phyloP scores from a whole-genome alignment of 2,113 vertebrate species.

The Chloroceryle aenea region DNA sequence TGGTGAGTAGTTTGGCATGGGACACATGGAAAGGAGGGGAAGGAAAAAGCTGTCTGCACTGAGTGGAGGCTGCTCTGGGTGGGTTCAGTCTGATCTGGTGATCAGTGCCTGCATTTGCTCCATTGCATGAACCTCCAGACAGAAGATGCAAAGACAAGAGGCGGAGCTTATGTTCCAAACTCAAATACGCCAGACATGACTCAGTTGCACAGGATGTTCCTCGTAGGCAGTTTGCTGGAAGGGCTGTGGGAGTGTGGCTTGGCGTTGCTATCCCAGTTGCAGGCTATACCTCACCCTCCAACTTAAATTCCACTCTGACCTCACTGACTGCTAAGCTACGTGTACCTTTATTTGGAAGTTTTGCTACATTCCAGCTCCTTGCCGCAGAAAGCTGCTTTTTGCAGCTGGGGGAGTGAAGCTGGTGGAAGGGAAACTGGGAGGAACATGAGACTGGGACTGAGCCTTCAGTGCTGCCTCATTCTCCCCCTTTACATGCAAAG shows the following conservation, averaged over 20 bases:
- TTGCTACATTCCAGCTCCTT: background rate
- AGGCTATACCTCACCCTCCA: accelerated
- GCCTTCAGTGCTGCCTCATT: background rate
- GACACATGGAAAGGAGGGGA: accelerated
- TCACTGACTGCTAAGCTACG: accelerated
- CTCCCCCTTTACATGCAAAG: background rate
- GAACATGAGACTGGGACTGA: background rate
- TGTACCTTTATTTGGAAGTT: background rate
- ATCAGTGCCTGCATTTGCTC: background rate
- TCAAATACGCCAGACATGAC: accelerated
- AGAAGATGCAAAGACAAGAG: background rate
- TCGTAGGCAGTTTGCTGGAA: background rate
- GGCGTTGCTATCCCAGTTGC: accelerated
- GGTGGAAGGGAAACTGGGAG: background rate
- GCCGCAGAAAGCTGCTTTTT: background rate
- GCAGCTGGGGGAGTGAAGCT: background rate
- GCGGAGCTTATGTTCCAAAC: background rate
- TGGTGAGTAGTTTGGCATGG: accelerated
- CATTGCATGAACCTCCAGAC: accelerated
- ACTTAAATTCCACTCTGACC: accelerated
- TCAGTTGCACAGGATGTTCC: background rate
- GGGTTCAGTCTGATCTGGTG: background rate
- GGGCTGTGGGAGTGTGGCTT: background rate
- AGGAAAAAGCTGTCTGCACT: background rate
- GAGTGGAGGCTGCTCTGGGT: background rate